Conservation (phyloP, 2,113 vertebrate species). For the Onychostoma macrolepis region DNA sequence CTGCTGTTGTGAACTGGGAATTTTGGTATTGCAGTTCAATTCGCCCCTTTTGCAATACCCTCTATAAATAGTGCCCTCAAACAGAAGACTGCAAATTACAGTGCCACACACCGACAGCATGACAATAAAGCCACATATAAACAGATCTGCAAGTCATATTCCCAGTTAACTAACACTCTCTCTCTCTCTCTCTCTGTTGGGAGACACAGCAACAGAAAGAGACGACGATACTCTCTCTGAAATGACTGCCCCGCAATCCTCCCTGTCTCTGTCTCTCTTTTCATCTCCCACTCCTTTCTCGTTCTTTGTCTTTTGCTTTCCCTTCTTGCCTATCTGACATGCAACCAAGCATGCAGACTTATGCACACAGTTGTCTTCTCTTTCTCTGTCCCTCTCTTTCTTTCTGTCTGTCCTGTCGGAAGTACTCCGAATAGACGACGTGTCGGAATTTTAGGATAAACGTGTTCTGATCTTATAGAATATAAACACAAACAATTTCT, state of each 20-base stretch:
- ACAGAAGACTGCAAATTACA: conserved; percentile 50
- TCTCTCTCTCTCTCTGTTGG: conserved; percentile 14
- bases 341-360: conserved; percentile 66
- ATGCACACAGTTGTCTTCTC: conserved; percentile 48
- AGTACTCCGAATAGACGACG: conserved; percentile 47
- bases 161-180: conserved; percentile 30
- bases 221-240: conserved; percentile 21
- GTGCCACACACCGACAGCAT: conserved; percentile 39
- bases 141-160: conserved; percentile 34
- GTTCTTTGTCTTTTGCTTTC: neutral
- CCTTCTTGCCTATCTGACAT: conserved; percentile 41
- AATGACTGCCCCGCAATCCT: conserved; percentile 34
- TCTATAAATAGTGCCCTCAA: conserved; percentile 37
- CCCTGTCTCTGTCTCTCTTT: conserved; percentile 34
- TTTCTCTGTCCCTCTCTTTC: conserved; percentile 23
- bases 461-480: conserved; percentile 38
- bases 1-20: conserved; percentile 15
- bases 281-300: conserved; percentile 26
- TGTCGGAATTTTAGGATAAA: conserved; percentile 32
- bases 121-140: conserved; percentile 49
- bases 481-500: conserved; percentile 28
- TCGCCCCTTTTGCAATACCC: conserved; percentile 30
- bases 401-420: conserved; percentile 37
- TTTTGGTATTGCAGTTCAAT: conserved; percentile 40
- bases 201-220: conserved; percentile 37